Evolutionary conservation across 1,140 invertebrate genomes (phyloP).

Genomic region (Triops longicaudatus): DNA sequence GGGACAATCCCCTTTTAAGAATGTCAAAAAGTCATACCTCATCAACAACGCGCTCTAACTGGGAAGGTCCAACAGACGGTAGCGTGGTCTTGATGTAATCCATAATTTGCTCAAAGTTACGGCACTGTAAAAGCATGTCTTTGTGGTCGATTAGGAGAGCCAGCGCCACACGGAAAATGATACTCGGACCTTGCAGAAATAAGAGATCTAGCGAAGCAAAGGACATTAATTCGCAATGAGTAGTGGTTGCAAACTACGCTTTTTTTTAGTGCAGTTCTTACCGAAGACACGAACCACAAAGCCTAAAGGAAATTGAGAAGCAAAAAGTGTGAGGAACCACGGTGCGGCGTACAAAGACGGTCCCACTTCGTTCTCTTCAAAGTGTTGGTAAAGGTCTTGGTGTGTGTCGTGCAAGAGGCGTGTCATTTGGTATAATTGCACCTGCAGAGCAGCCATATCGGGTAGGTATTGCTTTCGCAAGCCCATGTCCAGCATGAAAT

Average conservation of each 20-base stretch:
- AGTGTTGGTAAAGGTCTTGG: conserved; percentile 64
- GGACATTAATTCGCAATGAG: background rate
- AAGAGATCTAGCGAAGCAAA: conserved; percentile 60
- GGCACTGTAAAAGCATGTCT: conserved; percentile 68
- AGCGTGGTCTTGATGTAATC: conserved; percentile 71
- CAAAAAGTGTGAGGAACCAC: conserved; percentile 91
- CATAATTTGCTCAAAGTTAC: conserved; percentile 87
- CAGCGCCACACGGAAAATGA: conserved; percentile 80
- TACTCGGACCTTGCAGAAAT: conserved; percentile 78
- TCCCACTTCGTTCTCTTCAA: conserved; percentile 80
- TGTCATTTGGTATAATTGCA: conserved; percentile 79
- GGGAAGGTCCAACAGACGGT: conserved; percentile 40
- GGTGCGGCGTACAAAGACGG: conserved; percentile 90
- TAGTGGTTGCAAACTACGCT: too few species aligned
- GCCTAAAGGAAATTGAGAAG: conserved; percentile 90
- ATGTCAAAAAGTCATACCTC: conserved; percentile 48
- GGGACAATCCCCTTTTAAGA: background rate
- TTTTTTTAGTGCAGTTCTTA: conserved; percentile 40
- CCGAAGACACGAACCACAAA: conserved; percentile 89
- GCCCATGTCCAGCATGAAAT: conserved; percentile 82
- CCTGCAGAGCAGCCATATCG: conserved; percentile 83
- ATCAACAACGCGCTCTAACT: conserved; percentile 58
- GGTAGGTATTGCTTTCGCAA: conserved; percentile 80
- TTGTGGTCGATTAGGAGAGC: conserved; percentile 74
- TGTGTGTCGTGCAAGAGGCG: conserved; percentile 82